phyloP scores from a whole-genome alignment of 2,113 vertebrate genomes.

The Anthoscopus minutus region DNA sequence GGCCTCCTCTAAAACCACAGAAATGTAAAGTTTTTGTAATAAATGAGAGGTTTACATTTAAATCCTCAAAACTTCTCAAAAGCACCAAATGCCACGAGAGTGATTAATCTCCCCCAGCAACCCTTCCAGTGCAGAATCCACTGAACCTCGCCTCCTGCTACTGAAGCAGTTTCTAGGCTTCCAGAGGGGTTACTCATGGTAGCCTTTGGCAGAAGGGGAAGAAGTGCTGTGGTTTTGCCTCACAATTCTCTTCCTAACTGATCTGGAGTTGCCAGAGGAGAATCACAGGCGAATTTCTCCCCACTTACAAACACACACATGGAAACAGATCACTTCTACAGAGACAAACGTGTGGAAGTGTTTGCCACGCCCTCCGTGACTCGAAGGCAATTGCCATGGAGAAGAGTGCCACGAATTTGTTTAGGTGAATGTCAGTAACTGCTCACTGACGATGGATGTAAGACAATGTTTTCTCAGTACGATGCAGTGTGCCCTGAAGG shows the following conservation, averaged over 20 bases:
- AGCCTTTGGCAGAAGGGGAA: background rate
- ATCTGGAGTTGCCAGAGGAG: background rate
- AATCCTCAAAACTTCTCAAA: background rate
- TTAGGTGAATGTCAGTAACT: slow-evolving; percentile 55
- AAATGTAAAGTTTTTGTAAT: background rate
- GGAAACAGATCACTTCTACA: background rate
- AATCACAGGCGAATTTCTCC: background rate
- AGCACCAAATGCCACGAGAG: background rate
- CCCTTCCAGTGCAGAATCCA: background rate
- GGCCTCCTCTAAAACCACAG: background rate
- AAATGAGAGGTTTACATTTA: background rate
- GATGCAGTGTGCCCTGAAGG: slow-evolving; percentile 31
- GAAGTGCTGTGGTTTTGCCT: background rate
- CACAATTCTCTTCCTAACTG: background rate
- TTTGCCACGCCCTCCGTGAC: background rate
- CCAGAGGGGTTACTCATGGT: background rate
- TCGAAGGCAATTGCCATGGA: slow-evolving; percentile 17
- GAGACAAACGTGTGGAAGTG: background rate
- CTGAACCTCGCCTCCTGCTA: background rate
- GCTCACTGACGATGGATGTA: slow-evolving; percentile 42
- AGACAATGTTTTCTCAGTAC: slow-evolving; percentile 60
- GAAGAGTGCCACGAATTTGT: slow-evolving; percentile 19
- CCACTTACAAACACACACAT: background rate
- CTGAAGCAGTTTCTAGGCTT: background rate
- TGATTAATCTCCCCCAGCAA: background rate